Evolutionary conservation across 1,140 invertebrate species (phyloP), one percentile per base, ranked within the genome.

Genomic region (Magallana ariakensis): DNA sequence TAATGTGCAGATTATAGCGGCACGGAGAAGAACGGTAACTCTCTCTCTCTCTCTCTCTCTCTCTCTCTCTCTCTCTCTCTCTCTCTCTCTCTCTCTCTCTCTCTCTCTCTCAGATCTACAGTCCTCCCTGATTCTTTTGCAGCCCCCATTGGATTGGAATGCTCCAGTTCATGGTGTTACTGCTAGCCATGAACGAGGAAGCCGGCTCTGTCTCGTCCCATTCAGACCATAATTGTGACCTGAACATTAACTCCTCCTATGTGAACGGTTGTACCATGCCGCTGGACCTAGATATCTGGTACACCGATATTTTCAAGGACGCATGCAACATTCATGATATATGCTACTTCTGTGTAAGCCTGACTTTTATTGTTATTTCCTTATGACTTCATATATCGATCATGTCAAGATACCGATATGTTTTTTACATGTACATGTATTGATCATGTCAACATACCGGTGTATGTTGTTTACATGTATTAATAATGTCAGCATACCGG

Each of bases 211-310:
- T 19, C 22, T 33, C 19, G 7, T 22, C 19, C 19, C 19, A 33
- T 26, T 6, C 11, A 11, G 26, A 26, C 22, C 10, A 13, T n/a
- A n/a, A n/a, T 1, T 75, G 66, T 1, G 66, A 75, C 22, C 22
- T 26, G 13, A 75, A 75, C 66, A n/a, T n/a, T n/a, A 75, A 75
- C 66, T 13, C 66, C 10, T 13, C 22, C 22, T 75, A 75, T 10
- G 66, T 75, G 9, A 75, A 75, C 33, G 66, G 66, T 13, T 75
- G 66, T 75, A 75, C 66, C 13, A 75, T 75, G 66, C 66, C 66
- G 19, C 66, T 75, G 10, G 66, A 75, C 66, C 66, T 75, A 26
- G 66, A 75, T 3, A 75, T 75, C 9, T 75, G 66, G 66, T 75
- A 75, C 66, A 75, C 66, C 9, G 66, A 33, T 13, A 19, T 26